Evolutionary conservation across 1,140 invertebrate species (phyloP), one percentile per base, ranked within the genome.

Genomic region (Trichoplusia ni): DNA sequence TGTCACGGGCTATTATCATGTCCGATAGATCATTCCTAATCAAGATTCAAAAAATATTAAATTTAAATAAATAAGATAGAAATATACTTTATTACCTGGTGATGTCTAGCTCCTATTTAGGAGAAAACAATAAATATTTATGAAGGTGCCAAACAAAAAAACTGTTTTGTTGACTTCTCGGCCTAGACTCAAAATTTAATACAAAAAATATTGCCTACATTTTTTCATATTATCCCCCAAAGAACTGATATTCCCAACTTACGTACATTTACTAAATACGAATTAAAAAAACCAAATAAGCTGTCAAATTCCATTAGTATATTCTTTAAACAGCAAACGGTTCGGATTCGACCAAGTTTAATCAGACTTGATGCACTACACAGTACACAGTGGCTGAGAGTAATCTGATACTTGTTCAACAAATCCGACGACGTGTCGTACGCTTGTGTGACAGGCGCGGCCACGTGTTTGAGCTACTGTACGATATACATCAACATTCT

Each of bases 351-450:
- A 79, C 70, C 69, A 61, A 75, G 69, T 81, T 79, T 79, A 73
- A 75, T 75, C 73, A 71, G 56, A 64, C 47, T 62, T 31, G 59
- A 44, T 64, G 58, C 56, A 58, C 54, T 64, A 51, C 56, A 58
- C 54, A 46, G 63, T 19, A 40, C 44, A 58, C 56, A 64, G 14
- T 64, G 47, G 77, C 60, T 67, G 71, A 74, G 73, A 76, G 81
- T 77, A 82, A 84, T 62, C 59, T 58, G 71, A 84, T 62, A 82
- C 79, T 77, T 61, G 67, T 71, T 54, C 73, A 74, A 82, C 81
- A 67, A 68, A 72, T 84, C 79, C 54, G 42, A 37, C 35, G 70
- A 75, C 67, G 65, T 77, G 71, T 81, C 71, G 49, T n/a, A n/a
- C n/a, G n/a, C n/a, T n/a, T n/a, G n/a, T 27, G n/a, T 46, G 71